Conservation (phyloP, 2,113 vertebrate species). For the Ciconia stormi region DNA sequence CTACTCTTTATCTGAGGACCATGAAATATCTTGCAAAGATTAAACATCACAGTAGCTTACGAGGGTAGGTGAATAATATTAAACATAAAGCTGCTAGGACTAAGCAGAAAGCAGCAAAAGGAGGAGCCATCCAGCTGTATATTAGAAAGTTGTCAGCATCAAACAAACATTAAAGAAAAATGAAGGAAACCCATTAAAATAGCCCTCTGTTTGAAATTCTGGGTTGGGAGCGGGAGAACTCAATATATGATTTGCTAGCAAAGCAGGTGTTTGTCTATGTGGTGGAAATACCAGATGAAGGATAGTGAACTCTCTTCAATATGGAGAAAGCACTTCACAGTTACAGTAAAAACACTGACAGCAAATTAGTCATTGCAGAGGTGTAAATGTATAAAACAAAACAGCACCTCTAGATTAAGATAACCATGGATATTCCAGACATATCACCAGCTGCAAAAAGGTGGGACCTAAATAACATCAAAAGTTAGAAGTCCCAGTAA, state of each 20-base stretch:
- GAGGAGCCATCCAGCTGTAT: not conserved
- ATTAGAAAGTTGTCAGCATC: not conserved
- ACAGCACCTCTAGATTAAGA: not conserved
- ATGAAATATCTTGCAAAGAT: not conserved
- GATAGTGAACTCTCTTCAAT: not conserved
- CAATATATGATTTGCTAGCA: not conserved
- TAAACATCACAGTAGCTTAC: not conserved
- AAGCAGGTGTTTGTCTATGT: not conserved
- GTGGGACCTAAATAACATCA: not conserved
- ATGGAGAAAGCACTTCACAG: not conserved
- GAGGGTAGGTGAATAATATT: not conserved
- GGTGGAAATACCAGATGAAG: not conserved
- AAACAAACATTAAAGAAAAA: not conserved
- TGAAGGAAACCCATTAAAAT: not conserved
- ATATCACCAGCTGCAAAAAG: not conserved
- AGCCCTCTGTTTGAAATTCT: not conserved
- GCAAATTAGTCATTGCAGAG: not conserved
- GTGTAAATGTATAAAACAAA: not conserved
- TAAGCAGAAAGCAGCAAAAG: not conserved
- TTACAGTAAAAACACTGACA: not conserved
- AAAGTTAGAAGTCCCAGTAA: not conserved
- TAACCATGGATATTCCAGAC: not conserved
- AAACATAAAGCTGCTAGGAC: not conserved
- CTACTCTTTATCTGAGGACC: not conserved
- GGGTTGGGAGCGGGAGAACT: not conserved